phyloP scores from a whole-genome alignment of 2,113 vertebrate species.

The Bothrops jararaca region DNA sequence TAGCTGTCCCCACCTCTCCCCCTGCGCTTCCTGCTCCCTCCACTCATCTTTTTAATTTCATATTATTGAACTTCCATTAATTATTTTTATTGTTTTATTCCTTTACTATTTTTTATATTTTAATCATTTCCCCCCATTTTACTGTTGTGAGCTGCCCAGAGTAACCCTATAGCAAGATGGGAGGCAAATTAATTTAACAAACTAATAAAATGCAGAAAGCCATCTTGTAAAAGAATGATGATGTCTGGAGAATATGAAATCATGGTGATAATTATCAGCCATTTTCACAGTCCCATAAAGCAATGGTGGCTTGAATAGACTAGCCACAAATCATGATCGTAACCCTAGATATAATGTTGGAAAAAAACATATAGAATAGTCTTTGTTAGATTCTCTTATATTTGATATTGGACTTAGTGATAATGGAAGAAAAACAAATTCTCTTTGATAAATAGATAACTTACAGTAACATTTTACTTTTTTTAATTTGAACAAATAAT shows the following conservation, averaged over 20 bases:
- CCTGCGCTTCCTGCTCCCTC: background rate
- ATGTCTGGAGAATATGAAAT: background rate
- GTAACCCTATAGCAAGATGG: background rate
- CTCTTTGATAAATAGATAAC: background rate
- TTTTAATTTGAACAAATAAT: background rate
- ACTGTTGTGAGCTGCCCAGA: background rate
- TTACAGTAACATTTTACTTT: background rate
- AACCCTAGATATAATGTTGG: background rate
- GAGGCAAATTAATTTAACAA: background rate
- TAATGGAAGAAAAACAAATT: background rate
- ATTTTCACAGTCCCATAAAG: background rate
- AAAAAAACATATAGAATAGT: background rate
- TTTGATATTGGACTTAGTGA: background rate
- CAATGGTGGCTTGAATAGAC: background rate
- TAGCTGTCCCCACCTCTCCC: background rate
- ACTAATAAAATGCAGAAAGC: background rate
- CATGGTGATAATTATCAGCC: background rate
- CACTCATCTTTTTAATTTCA: background rate
- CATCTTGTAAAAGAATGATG: background rate
- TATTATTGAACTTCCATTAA: background rate
- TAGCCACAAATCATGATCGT: background rate
- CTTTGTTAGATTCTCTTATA: background rate
- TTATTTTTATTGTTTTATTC: background rate
- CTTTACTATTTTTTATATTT: background rate
- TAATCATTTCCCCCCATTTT: background rate